Percentiles rank a stretch among this genome's conserved stretches.
Conservation (phyloP, 2,888 invertebrate species). For the Trachelus troglodyta region DNA sequence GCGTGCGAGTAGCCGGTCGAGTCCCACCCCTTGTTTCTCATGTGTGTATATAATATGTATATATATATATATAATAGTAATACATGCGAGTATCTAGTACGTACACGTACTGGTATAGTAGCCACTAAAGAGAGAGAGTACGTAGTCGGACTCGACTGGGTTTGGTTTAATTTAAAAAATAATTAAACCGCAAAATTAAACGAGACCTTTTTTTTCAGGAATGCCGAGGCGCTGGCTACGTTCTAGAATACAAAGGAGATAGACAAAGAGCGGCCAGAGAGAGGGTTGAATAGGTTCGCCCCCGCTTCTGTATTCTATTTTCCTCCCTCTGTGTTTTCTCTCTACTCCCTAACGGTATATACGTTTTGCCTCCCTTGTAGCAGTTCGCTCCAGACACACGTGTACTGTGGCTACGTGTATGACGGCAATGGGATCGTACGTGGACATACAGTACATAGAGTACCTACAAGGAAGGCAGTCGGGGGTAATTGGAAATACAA, state of each 20-base stretch:
- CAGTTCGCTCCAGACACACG: neutral
- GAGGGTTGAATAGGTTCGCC: neutral
- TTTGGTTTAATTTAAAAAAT: slow-evolving; percentile 61
- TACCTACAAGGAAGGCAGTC: slow-evolving; percentile 11
- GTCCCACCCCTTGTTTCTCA: neutral
- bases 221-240: slow-evolving; percentile 11
- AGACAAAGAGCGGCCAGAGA: neutral
- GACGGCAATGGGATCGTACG: neutral
- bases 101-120: neutral
- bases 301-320: slow-evolving; percentile 19
- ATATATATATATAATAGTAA: neutral
- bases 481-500: slow-evolving; percentile 46
- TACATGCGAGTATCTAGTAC: neutral
- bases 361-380: neutral
- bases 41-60: neutral
- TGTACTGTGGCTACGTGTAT: neutral
- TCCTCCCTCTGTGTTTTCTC: slow-evolving; percentile 17
- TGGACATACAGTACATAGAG: neutral
- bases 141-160: slow-evolving; percentile 11
- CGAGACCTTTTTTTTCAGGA: slow-evolving; percentile 30
- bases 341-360: slow-evolving; percentile 14
- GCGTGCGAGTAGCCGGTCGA: slow-evolving; percentile 21
- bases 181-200: slow-evolving; percentile 63
- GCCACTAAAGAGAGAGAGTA: neutral
- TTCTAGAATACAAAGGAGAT: slow-evolving; percentile 6